Percentiles rank a stretch among this genome's conserved stretches.
phyloP scores from a whole-genome alignment of 92 coral and sea anemone genomes.

The Zoanthus sansibaricus region DNA sequence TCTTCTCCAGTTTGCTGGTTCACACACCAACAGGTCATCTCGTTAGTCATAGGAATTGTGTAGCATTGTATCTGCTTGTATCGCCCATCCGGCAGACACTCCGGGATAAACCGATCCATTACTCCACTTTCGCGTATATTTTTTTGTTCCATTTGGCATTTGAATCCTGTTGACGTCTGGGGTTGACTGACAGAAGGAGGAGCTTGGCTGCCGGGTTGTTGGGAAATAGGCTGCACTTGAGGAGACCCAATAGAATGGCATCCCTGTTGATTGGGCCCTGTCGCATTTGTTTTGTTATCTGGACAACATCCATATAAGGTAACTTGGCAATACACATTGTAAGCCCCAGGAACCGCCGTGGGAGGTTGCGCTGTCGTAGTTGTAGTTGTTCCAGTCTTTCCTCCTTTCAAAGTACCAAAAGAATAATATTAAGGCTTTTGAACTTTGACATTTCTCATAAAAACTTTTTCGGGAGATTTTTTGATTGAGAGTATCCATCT shows the following conservation, averaged over 20 bases:
- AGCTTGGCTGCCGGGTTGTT: background rate
- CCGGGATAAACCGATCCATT: conserved; percentile 79
- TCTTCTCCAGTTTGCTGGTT: conserved; percentile 81
- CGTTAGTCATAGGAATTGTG: conserved; percentile 66
- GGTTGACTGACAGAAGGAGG: conserved; percentile 38
- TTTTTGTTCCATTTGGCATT: conserved; percentile 66
- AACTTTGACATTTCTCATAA: background rate
- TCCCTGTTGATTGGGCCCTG: conserved; percentile 86
- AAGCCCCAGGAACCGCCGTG: conserved; percentile 26
- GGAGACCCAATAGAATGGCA: conserved; percentile 55
- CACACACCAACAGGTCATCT: conserved; percentile 92
- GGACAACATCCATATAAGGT: conserved; percentile 91
- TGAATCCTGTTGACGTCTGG: conserved; percentile 22
- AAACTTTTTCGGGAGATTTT: background rate
- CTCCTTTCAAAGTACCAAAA: conserved; percentile 11
- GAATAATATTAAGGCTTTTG: background rate
- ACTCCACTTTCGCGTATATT: conserved; percentile 59
- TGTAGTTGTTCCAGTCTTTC: conserved; percentile 18
- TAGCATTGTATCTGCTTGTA: conserved; percentile 85
- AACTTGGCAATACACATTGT: conserved; percentile 69
- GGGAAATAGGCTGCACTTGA: conserved; percentile 8
- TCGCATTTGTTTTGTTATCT: conserved; percentile 79
- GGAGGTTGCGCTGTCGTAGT: conserved; percentile 52
- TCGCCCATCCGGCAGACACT: conserved; percentile 76
- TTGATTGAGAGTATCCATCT: background rate